A percentile compares a stretch with the other conserved stretches of the same genome.
phyloP scores from a whole-genome alignment of 2,888 invertebrate species.

The Bibio marci region DNA sequence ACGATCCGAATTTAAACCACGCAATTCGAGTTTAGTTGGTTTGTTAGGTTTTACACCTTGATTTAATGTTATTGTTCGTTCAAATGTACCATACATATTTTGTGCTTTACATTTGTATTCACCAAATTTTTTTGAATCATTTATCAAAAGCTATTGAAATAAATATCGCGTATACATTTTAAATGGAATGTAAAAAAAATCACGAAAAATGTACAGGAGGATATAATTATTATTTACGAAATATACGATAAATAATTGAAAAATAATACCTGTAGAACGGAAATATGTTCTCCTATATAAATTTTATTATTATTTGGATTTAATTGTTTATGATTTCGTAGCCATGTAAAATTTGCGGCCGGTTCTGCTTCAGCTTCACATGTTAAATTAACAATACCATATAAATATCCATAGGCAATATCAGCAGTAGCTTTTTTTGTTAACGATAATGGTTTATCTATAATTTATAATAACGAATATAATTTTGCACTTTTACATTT shows the following conservation, averaged over 20 bases:
- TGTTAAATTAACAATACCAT: slow-evolving; percentile 37
- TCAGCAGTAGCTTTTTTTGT: slow-evolving; percentile 16
- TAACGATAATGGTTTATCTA: slow-evolving; percentile 26
- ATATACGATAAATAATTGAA: no score
- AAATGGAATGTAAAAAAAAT: background rate
- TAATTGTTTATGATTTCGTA: slow-evolving; percentile 21
- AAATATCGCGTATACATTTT: background rate
- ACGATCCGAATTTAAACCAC: slow-evolving; percentile 28
- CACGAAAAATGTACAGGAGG: background rate
- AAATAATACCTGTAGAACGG: slow-evolving; percentile 22
- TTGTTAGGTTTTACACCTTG: slow-evolving; percentile 35
- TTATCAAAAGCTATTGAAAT: slow-evolving; percentile 10
- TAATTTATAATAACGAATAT: no score
- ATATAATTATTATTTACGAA: no score
- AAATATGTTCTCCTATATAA: slow-evolving; percentile 20
- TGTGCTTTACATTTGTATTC: slow-evolving; percentile 35
- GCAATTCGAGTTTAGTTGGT: slow-evolving; percentile 26
- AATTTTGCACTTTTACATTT: no score
- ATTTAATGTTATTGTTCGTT: slow-evolving; percentile 31
- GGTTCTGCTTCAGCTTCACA: slow-evolving; percentile 40
- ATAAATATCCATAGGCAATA: slow-evolving; percentile 26
- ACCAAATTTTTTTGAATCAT: slow-evolving; percentile 27
- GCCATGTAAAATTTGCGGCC: slow-evolving; percentile 36
- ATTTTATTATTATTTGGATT: slow-evolving; percentile 21
- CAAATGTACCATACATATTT: slow-evolving; percentile 33